These are phyloP conservation scores for Rhingia campestris DNA, from an alignment of 2,888 invertebrate genomes.

Conservation along the genomic window DNA sequence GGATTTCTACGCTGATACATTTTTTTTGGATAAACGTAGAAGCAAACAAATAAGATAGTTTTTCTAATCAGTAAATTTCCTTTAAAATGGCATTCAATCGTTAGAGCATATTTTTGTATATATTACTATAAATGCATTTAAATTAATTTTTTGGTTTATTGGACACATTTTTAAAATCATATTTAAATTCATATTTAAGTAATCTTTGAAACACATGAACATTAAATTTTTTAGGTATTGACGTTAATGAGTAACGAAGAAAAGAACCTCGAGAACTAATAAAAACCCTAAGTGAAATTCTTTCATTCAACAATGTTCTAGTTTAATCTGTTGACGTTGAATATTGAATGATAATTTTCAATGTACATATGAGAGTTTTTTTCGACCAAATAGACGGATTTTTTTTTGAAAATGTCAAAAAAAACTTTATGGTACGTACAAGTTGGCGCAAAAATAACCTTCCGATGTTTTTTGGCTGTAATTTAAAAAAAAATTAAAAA, in stretches of 20 bases:
- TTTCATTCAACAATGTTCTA: too few species aligned
- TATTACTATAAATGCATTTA: background rate
- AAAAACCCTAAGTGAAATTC: too few species aligned
- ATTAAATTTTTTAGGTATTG: background rate
- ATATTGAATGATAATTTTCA: background rate
- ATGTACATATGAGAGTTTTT: background rate
- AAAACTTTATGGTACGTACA: too few species aligned
- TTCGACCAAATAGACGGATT: background rate
- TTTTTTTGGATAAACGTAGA: background rate
- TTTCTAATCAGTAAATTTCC: background rate
- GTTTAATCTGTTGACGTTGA: background rate
- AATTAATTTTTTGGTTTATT: background rate
- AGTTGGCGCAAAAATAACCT: too few species aligned
- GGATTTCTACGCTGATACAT: background rate
- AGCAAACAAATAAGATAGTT: background rate
- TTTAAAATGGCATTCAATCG: background rate
- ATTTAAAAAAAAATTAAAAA: too few species aligned
- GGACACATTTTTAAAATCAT: background rate
- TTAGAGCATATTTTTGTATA: too few species aligned
- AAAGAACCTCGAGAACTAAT: too few species aligned
- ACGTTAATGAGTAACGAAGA: background rate
- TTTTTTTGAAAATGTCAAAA: too few species aligned
- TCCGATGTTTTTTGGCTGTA: too few species aligned
- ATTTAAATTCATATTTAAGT: background rate
- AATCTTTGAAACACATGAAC: background rate